Evolutionary conservation across 1,140 invertebrate species (phyloP).

Genomic region (Oryctes rhinoceros): DNA sequence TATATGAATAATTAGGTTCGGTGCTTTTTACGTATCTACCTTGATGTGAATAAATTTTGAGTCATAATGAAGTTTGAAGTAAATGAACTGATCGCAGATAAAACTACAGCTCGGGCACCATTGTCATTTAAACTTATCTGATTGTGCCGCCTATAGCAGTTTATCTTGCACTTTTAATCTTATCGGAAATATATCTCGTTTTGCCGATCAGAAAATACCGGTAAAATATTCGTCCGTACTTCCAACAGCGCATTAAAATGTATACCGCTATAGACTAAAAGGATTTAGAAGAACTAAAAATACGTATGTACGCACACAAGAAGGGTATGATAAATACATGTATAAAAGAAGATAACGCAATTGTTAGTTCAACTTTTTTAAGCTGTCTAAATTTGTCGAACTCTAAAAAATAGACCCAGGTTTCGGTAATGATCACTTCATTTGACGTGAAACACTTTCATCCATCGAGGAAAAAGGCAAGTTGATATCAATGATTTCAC

Average conservation of each 20-base stretch:
- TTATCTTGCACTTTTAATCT: slow-evolving; percentile 46
- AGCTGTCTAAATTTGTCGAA: no score
- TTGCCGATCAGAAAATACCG: slow-evolving; percentile 6
- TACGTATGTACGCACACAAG: no score
- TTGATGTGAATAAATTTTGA: slow-evolving; percentile 37
- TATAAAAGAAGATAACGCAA: no score
- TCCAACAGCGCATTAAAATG: background rate
- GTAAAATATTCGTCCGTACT: background rate
- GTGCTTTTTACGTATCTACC: background rate
- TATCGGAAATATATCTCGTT: slow-evolving; percentile 33
- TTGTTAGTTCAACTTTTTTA: no score
- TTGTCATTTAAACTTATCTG: slow-evolving; percentile 46
- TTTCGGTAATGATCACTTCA: no score
- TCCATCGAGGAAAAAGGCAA: no score
- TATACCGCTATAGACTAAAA: background rate
- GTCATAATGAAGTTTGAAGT: slow-evolving; percentile 45
- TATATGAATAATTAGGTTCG: slow-evolving; percentile 34
- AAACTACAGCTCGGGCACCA: slow-evolving; percentile 39
- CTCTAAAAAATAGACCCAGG: no score
- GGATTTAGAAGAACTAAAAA: background rate
- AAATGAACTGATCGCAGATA: slow-evolving; percentile 43
- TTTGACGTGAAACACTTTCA: no score
- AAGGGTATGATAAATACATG: no score
- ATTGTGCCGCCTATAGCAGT: slow-evolving; percentile 42
- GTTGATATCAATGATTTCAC: no score